Evolutionary conservation across 2,797 vertebrate genomes (phyloP).

Genomic region (Danio aesculapii): DNA sequence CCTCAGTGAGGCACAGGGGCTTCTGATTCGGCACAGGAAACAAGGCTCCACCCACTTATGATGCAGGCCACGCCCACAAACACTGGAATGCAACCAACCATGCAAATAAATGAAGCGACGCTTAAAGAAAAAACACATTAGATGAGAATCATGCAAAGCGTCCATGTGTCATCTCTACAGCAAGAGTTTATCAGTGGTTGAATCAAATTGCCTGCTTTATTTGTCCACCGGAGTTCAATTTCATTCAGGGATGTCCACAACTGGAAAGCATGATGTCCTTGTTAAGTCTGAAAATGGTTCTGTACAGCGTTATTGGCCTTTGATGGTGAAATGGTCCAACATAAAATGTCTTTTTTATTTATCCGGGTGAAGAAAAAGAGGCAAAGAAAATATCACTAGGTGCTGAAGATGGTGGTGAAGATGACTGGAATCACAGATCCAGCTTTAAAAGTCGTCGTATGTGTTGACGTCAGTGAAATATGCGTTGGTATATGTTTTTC

Average conservation of each 20-base stretch:
- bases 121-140: conserved; percentile 68
- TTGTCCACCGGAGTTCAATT: conserved; percentile 51
- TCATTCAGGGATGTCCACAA: conserved; percentile 73
- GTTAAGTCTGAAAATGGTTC: conserved; percentile 51
- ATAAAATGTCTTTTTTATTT: conserved; percentile 68
- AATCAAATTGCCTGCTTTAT: conserved; percentile 56
- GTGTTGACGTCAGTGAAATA: conserved; percentile 98
- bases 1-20: conserved; percentile 47
- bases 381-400: conserved; percentile 37
- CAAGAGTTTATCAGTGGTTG: conserved; percentile 71
- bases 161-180: conserved; percentile 66
- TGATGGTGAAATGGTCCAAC: conserved; percentile 75
- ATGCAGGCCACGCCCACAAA: conserved; percentile 42
- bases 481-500: conserved; percentile 96
- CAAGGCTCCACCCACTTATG: conserved; percentile 44
- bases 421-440: conserved; percentile 52
- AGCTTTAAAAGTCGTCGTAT: conserved; percentile 94
- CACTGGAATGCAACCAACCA: conserved; percentile 69
- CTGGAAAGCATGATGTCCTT: conserved; percentile 45
- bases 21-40: conserved; percentile 46
- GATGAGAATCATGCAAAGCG: conserved; percentile 72
- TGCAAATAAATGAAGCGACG: conserved; percentile 71
- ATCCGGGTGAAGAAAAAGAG: conserved; percentile 69
- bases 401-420: conserved; percentile 59
- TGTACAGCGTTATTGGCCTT: conserved; percentile 63